Base-by-base conservation (phyloP, 2,113 vertebrate species). In the Urocitellus parryii region DNA sequence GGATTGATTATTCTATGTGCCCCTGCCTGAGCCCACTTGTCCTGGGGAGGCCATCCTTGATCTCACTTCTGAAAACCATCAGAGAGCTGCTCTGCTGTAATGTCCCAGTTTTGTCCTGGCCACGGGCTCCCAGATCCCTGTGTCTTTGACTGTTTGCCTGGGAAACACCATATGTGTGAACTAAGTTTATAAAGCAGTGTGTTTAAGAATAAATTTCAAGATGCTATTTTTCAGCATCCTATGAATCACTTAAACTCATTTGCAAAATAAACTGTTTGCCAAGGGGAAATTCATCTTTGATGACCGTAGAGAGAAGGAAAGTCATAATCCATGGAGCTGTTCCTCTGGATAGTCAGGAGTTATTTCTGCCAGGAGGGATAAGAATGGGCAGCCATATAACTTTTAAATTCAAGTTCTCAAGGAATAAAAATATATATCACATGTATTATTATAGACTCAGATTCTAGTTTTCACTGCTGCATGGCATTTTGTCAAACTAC, bases 141-240 rank as follows among this genome's bases (percentile, higher is more conserved):
- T 51, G 72, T 34, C 90, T 96, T 68, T 91, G 88, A 82, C 58
- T 90, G 79, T 90, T 91, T 97, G 90, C 84, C 96, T 97, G 73
- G 93, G 90, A 95, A 96, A 96, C 90, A 93, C 94, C 78, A 61
- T 93, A 97, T 90, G 95, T 90, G 84, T 77, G 96, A 97, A 96
- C 95, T 67, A 96, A 97, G 96, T 97, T 96, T 97, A 97, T 97
- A 95, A 97, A 97, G 95, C 96, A 65, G 53, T 34, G 16, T 76
- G 92, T 65, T 93, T 96, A 95, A 97, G 96, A 97, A 97, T 97
- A 97, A 95, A 97, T 97, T 97, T 88, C 96, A 96, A 96, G 95
- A 96, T 97, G 96, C 97, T 97, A 96, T 97, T 96, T 97, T 96
- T 84, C 96, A 96, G 96, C 78, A 94, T 87, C 70, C 80, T 86